Evolutionary conservation across 2,888 invertebrate species (phyloP).

Genomic region (Cordilura impudica): DNA sequence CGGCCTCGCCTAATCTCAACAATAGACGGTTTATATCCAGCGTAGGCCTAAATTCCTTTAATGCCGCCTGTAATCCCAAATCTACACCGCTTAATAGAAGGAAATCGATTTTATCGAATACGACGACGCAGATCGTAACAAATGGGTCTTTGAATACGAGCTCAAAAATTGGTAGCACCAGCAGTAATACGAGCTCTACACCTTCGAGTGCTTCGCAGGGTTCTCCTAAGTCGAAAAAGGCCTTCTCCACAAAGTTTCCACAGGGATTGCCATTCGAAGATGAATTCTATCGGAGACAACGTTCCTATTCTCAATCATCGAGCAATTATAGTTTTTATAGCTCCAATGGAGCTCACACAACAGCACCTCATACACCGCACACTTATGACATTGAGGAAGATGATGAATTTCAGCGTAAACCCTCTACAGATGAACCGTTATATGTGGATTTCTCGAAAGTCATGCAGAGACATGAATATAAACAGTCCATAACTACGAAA

Average conservation of each 20-base stretch:
- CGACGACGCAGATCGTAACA: background rate
- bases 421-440: slow-evolving; percentile 76
- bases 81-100: slow-evolving; percentile 48
- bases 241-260: slow-evolving; percentile 77
- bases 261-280: slow-evolving; percentile 77
- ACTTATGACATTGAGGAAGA: slow-evolving; percentile 60
- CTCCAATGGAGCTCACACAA: slow-evolving; percentile 69
- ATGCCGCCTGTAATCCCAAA: slow-evolving; percentile 49
- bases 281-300: slow-evolving; percentile 75
- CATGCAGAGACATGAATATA: slow-evolving; percentile 67
- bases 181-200: slow-evolving; percentile 69
- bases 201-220: slow-evolving; percentile 75
- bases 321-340: slow-evolving; percentile 77
- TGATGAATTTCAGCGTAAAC: slow-evolving; percentile 77
- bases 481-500: slow-evolving; percentile 43
- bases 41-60: slow-evolving; percentile 58
- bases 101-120: slow-evolving; percentile 50
- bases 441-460: slow-evolving; percentile 78
- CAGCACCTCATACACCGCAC: slow-evolving; percentile 60
- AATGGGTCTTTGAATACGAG: slow-evolving; percentile 11
- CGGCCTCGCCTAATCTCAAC: slow-evolving; percentile 68
- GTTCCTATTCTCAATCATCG: slow-evolving; percentile 76
- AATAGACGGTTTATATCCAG: slow-evolving; percentile 61
- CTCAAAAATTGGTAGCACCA: slow-evolving; percentile 65
- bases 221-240: slow-evolving; percentile 73